Evolutionary conservation across 2,113 vertebrate genomes (phyloP), one percentile per base, ranked within the genome.

Genomic region (Chrysemys picta): DNA sequence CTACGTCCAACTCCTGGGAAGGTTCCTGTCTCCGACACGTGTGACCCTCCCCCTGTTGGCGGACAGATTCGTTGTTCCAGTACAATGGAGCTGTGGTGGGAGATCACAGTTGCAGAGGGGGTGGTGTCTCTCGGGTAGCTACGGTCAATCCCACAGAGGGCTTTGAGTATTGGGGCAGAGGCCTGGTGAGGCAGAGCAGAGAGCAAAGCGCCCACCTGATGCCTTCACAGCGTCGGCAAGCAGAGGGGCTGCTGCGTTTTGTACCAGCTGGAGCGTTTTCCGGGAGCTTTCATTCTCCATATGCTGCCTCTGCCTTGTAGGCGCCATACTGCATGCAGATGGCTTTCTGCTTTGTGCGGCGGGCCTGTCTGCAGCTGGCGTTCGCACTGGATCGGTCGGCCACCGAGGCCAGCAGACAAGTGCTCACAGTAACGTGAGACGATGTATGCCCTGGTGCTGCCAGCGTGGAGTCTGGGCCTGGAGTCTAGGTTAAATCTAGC

Each of bases 1-100:
- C 94, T 85, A 93, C 90, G 42, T 84, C 93, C 91, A 94, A 87
- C 80, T n/a, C 89, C 92, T 91, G 87, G 96, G 96, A 96, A 96
- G 93, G 95, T 95, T 97, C 97, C 94, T 83, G 90, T 94, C 85
- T 85, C 88, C 2, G 35, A 69, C 17, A n/a, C 35, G 56, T 31
- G 42, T 11, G 87, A 59, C 62, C 38, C 79, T 87, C 57, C 80
- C 50, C 3, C 31, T 14, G 6, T 9, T 21, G 35, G 31, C 2
- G 2, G 62, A 10, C 62, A n/a, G 62, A n/a, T 17, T n/a, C 62
- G 8, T 19, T n/a, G 31, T n/a, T 69, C 62, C 62, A 5, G 62
- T 14, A 4, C 17, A n/a, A n/a, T 8, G 49, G 29, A 52, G 35
- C 72, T 1, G 59, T 31, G 38, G 52, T 79, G 85, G 69, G 53